phyloP scores from a whole-genome alignment of 2,888 invertebrate genomes.

The Clistopyga incitator region DNA sequence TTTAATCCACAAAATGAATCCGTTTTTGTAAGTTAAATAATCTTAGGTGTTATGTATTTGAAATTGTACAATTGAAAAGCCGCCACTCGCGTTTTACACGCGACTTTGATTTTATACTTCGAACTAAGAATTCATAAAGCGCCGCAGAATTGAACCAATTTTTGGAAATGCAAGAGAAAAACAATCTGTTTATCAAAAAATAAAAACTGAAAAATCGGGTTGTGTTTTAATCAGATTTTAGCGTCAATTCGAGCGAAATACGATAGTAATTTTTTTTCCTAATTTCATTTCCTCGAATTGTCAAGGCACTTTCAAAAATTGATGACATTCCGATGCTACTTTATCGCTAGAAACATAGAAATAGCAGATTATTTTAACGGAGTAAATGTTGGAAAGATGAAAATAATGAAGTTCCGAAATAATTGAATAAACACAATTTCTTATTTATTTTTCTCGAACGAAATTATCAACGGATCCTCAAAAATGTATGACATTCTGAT shows the following conservation, averaged over 20 bases:
- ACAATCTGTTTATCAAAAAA: not conserved
- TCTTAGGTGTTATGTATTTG: conserved; percentile 43
- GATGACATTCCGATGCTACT: not conserved
- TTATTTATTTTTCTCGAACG: too few species aligned
- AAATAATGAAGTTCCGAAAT: too few species aligned
- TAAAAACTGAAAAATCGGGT: not conserved
- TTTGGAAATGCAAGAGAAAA: conserved; percentile 17
- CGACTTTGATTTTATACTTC: conserved; percentile 59
- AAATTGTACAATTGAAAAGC: conserved; percentile 14
- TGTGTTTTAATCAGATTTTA: not conserved
- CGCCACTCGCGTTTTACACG: not conserved
- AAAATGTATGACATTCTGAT: too few species aligned
- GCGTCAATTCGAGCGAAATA: too few species aligned
- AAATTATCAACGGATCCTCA: too few species aligned
- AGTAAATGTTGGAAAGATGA: conserved; percentile 36
- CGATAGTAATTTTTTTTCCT: too few species aligned
- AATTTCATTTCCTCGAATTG: conserved; percentile 5
- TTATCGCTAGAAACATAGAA: not conserved
- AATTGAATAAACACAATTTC: too few species aligned
- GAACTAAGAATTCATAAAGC: conserved; percentile 33
- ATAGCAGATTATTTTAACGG: conserved; percentile 31
- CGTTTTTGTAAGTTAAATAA: conserved; percentile 35
- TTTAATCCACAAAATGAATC: conserved; percentile 39
- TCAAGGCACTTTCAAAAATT: not conserved
- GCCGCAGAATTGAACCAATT: not conserved